Evolutionary conservation across 2,888 invertebrate species (phyloP).

Genomic region (Xanthorhoe spadicearia): DNA sequence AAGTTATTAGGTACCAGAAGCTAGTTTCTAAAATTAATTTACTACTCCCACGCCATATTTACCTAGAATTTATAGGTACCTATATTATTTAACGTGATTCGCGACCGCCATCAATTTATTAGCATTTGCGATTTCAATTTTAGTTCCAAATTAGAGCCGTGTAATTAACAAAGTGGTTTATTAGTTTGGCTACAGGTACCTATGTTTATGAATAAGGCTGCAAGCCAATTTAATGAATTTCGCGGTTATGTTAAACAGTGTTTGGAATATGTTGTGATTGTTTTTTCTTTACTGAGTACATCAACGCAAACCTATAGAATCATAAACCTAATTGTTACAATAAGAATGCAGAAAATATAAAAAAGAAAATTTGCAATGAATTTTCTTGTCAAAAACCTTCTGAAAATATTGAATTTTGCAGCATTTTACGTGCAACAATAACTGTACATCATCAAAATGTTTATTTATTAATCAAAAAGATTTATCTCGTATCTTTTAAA

Average conservation of each 20-base stretch:
- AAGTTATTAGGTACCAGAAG: neutral
- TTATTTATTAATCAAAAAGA: no score
- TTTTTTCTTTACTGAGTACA: no score
- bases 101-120: constrained; percentile 42
- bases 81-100: constrained; percentile 25
- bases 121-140: constrained; percentile 37
- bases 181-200: constrained; percentile 26
- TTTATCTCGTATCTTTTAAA: no score
- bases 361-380: no score
- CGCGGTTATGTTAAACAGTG: neutral
- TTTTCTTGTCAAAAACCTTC: no score
- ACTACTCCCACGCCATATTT: constrained; percentile 1
- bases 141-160: constrained; percentile 36
- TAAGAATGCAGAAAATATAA: no score
- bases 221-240: constrained; percentile 1
- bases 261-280: neutral
- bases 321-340: no score
- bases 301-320: no score
- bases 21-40: constrained; percentile 1
- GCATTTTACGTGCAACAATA: no score
- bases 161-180: constrained; percentile 35
- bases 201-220: constrained; percentile 1
- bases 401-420: no score
- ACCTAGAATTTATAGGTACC: neutral
- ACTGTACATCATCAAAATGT: no score